Evolutionary conservation across 2,888 invertebrate species (phyloP).

Genomic region (Papilio gigon): DNA sequence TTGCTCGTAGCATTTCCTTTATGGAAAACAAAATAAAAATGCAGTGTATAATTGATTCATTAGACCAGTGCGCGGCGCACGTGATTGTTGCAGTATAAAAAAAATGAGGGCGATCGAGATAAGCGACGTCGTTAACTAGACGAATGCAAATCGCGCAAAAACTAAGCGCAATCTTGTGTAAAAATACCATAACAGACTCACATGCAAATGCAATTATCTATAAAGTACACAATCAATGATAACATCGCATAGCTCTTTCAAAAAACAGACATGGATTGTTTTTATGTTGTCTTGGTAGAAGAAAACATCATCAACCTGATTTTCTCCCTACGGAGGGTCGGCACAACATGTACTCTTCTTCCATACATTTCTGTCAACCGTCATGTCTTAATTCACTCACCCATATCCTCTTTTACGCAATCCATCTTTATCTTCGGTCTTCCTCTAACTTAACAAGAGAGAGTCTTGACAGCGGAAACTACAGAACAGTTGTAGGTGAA

Average conservation of each 20-base stretch:
- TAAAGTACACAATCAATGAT: background rate
- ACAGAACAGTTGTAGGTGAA: too few relatives aligned
- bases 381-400: too few relatives aligned
- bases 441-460: too few relatives aligned
- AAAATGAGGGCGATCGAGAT: conserved; percentile 39
- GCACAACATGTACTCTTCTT: too few relatives aligned
- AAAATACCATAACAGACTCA: conserved; percentile 46
- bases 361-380: too few relatives aligned
- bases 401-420: too few relatives aligned
- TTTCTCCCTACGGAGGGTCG: too few relatives aligned
- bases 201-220: conserved; percentile 18
- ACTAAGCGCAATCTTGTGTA: conserved; percentile 47
- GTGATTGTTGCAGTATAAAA: conserved; percentile 35
- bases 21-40: conserved; percentile 21
- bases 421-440: too few relatives aligned
- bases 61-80: conserved; percentile 25
- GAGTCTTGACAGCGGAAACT: too few relatives aligned
- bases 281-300: too few relatives aligned
- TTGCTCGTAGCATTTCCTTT: background rate
- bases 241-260: background rate
- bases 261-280: background rate
- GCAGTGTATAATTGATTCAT: conserved; percentile 32
- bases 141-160: conserved; percentile 46
- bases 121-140: conserved; percentile 38
- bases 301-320: too few relatives aligned